Base-by-base conservation (phyloP, 2,797 vertebrate genomes). In the Perodicticus potto region DNA sequence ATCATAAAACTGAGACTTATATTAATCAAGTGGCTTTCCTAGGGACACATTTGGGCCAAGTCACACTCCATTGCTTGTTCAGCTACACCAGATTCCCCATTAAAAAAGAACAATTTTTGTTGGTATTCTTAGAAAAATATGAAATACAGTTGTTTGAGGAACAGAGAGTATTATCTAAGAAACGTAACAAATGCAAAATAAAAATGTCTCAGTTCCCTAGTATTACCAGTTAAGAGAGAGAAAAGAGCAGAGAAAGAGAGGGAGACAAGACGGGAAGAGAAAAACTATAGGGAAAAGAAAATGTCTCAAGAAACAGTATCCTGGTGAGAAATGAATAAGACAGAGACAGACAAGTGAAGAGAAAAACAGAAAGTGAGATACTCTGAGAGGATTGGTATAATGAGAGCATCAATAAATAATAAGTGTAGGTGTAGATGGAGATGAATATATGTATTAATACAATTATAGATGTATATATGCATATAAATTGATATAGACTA, bases 91-190 rank as follows among this genome's bases (percentile, higher is more conserved):
- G 13, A 87, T 74, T 77, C 16, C 0, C 10, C 63, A 20, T 43
- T 61, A 81, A 45, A 84, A 81, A 95, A 85, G 34, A 49, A 37
- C 55, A 49, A 43, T 25, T 78, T 81, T 61, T 55, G 17, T 90
- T 87, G 34, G 10, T 84, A 59, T 84, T 49, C 37, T 37, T 93
- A 76, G 53, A 61, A n/a, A 96, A 73, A 83, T 63, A 40, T 37
- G 19, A 81, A 94, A 59, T 77, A 76, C 11, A 59, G 19, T 57
- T 55, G 40, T 91, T 57, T 73, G 59, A 73, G 76, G 10, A 95
- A 81, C 1, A 84, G 40, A 45, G 10, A 70, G 17, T 8, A 89
- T 63, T 55, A 16, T 91, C 69, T 73, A 81, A 45, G 37, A 89
- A 86, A 77, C 27, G 81, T 61, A 45, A 34, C 4, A 82, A 69